Base-by-base conservation (phyloP, 1,140 invertebrate species). In the Galleria mellonella region DNA sequence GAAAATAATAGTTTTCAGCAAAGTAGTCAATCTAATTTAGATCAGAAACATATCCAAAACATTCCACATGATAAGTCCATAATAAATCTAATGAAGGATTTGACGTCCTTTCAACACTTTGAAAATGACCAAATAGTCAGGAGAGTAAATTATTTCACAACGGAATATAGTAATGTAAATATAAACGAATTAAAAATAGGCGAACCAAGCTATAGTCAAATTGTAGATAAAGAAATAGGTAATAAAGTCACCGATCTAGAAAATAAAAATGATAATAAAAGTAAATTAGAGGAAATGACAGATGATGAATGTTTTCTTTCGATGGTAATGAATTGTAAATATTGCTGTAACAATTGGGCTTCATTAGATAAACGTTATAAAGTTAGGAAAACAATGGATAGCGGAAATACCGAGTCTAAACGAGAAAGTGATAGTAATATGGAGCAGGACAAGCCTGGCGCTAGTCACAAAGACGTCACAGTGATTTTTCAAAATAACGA, bases 81-180 rank as follows among this genome's bases (percentile, higher is more conserved):
- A 28, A 51, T 54, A 23, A 64, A 51, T 41, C 49, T 83, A 47
- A 65, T 83, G 44, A 59, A 54, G 15, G 77, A 85, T 33, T 62
- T 83, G 27, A 69, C 75, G 5, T 75, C 70, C 1, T 30, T 29
- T n/a, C 45, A 62, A 40, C 62, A 67, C 42, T 58, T 66, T 44
- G 49, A 52, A 13, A 58, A 48, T 35, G 64, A 76, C 7, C 58
- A 73, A 15, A 43, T 67, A 49, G 63, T 70, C 51, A 76, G 47
- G 31, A 74, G 72, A 1, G 62, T 81, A 0, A 72, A 78, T 62
- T 83, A 76, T 56, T 83, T 79, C 13, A 74, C 75, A 0, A 48
- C 77, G 4, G 62, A 72, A 47, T 79, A 76, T 10, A 43, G 47
- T 11, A 37, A 51, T 7, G 43, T 52, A 35, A 35, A 41, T 27